Percentiles rank a stretch among this genome's conserved stretches.
phyloP scores from a whole-genome alignment of 2,888 invertebrate genomes.

The Acleris literana region DNA sequence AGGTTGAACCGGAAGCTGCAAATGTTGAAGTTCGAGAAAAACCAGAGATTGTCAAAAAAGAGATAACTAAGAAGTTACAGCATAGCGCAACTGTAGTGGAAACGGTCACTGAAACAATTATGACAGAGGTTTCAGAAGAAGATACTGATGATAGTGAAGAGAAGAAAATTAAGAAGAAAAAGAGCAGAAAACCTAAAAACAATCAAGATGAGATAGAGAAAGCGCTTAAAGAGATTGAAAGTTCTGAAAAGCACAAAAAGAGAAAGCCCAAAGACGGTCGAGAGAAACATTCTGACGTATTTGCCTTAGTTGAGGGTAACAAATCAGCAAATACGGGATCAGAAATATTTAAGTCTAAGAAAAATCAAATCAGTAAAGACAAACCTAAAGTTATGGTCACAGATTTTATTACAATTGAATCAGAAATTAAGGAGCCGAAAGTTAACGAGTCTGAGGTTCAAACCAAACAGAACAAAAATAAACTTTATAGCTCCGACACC shows the following conservation, averaged over 20 bases:
- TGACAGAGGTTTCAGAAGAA: constrained; percentile 46
- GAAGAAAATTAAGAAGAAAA: constrained; percentile 72
- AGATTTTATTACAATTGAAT: constrained; percentile 40
- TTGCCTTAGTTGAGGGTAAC: constrained; percentile 28
- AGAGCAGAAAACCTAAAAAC: constrained; percentile 64
- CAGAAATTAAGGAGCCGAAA: constrained; percentile 27
- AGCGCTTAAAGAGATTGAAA: constrained; percentile 76
- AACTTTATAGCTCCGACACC: constrained; percentile 1
- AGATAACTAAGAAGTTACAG: constrained; percentile 59
- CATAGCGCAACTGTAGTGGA: constrained; percentile 64
- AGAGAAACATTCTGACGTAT: constrained; percentile 54
- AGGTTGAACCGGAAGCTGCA: constrained; percentile 41
- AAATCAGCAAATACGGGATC: constrained; percentile 33
- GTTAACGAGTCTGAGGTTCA: not conserved
- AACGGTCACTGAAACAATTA: constrained; percentile 50
- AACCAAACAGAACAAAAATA: constrained; percentile 42
- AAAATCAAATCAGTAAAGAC: constrained; percentile 53
- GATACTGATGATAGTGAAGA: constrained; percentile 48
- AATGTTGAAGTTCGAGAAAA: constrained; percentile 33
- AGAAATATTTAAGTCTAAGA: constrained; percentile 47
- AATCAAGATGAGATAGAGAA: constrained; percentile 72
- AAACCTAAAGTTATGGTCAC: constrained; percentile 39
- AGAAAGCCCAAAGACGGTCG: constrained; percentile 58
- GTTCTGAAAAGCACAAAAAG: constrained; percentile 65
- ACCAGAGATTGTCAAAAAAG: constrained; percentile 41